Conservation (phyloP, 1,140 invertebrate genomes). For the Danaus melanippus region DNA sequence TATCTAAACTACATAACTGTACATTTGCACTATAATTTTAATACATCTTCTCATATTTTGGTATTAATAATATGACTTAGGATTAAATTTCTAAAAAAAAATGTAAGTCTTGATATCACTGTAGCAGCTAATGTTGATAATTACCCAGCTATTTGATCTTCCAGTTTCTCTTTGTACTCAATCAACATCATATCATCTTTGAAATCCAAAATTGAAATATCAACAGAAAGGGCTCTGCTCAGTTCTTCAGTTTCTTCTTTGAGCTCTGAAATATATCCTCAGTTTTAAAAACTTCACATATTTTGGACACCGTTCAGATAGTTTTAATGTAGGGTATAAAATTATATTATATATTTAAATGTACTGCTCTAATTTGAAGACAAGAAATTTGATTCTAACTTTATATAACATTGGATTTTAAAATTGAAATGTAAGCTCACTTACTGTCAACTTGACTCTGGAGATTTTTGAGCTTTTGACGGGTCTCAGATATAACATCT, state of each 20-base stretch:
- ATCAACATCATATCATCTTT: constrained; percentile 53
- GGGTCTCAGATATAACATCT: constrained; percentile 57
- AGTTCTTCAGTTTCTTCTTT: constrained; percentile 60
- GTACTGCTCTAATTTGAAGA: background rate
- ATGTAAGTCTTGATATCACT: no score
- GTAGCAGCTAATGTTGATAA: background rate
- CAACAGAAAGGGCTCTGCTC: constrained; percentile 51
- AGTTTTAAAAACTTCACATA: no score
- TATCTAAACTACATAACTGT: no score
- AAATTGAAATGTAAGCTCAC: constrained; percentile 16
- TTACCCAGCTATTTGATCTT: constrained; percentile 57
- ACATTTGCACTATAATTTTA: no score
- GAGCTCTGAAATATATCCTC: constrained; percentile 31
- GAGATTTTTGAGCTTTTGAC: constrained; percentile 48
- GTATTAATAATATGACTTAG: no score
- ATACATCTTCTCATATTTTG: no score
- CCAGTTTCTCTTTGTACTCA: constrained; percentile 54
- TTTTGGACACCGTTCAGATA: no score
- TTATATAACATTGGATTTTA: background rate
- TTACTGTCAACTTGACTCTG: constrained; percentile 55
- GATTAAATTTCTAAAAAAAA: no score
- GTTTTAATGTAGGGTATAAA: no score
- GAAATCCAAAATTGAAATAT: constrained; percentile 52
- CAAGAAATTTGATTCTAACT: no score
- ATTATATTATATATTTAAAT: constrained; percentile 5